These are phyloP conservation scores for Labeo calbasu DNA, from an alignment of 2,797 vertebrate genomes.

Conservation along the genomic window DNA sequence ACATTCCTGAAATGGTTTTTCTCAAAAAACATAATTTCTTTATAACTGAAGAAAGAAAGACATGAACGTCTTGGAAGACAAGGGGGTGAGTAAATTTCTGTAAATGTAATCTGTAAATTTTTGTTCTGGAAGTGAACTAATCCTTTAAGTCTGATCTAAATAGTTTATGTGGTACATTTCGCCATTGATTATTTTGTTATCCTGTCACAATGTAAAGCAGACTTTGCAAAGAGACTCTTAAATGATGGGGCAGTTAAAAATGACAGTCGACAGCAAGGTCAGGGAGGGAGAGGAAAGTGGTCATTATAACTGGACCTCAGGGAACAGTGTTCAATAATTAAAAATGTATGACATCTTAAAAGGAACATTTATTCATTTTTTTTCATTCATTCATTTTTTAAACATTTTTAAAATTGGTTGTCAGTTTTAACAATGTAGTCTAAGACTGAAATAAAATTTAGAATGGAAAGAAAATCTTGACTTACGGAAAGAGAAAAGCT, in stretches of 20 bases:
- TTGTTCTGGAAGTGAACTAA: neutral
- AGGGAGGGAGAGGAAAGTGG: neutral
- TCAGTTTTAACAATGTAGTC: neutral
- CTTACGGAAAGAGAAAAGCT: neutral
- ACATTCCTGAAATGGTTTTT: too few species aligned
- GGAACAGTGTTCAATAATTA: neutral
- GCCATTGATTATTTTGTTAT: neutral
- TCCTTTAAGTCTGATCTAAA: neutral
- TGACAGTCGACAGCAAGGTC: neutral
- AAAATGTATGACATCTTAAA: neutral
- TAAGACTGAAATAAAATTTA: neutral
- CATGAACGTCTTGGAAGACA: too few species aligned
- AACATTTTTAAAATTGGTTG: neutral
- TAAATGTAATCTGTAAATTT: too few species aligned
- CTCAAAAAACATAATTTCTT: too few species aligned
- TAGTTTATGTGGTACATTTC: neutral
- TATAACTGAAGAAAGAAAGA: too few species aligned
- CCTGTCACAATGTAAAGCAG: neutral
- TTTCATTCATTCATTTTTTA: neutral
- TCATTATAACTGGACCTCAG: conserved; percentile 14
- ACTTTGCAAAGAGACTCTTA: neutral
- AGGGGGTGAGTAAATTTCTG: too few species aligned
- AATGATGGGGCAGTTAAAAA: conserved; percentile 3
- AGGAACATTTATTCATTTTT: neutral
- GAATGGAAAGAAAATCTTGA: neutral